A percentile compares a stretch with the other conserved stretches of the same genome.
These are phyloP conservation scores for Drosophila pallidifrons DNA, from an alignment of 1,140 invertebrate genomes.

Conservation along the genomic window DNA sequence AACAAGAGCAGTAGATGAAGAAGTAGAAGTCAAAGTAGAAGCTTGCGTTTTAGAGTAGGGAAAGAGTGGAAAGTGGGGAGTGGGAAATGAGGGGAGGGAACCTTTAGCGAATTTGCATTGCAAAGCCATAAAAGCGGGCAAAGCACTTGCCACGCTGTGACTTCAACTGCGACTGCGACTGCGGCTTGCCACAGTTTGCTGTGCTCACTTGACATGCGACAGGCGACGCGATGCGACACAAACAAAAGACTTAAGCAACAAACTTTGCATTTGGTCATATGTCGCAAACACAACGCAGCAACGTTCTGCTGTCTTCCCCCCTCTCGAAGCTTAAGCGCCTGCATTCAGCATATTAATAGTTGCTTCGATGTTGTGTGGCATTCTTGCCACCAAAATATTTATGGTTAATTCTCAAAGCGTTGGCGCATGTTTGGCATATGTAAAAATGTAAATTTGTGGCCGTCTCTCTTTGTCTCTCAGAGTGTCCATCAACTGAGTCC, in stretches of 20 bases:
- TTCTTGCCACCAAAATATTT: constrained; percentile 53
- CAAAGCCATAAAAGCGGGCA: constrained; percentile 35
- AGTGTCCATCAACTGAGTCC: not conserved
- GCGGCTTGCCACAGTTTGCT: not conserved
- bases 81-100: not conserved
- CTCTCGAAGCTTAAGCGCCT: constrained; percentile 17
- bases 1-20: not conserved
- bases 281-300: constrained; percentile 17
- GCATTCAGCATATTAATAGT: constrained; percentile 44
- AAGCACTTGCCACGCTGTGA: constrained; percentile 2
- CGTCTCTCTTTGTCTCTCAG: not conserved
- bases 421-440: constrained; percentile 65
- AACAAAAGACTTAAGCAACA: constrained; percentile 51
- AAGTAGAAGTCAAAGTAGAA: too few relatives aligned
- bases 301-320: not conserved
- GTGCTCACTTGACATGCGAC: constrained; percentile 34
- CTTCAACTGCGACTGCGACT: too few relatives aligned
- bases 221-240: constrained; percentile 7
- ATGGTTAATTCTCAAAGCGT: constrained; percentile 62
- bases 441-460: constrained; percentile 33
- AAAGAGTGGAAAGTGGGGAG: not conserved
- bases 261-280: constrained; percentile 42
- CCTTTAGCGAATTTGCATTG: constrained; percentile 42
- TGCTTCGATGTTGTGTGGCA: constrained; percentile 1
- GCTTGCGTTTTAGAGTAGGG: not conserved